Percentiles rank a stretch among this genome's conserved stretches.
Conservation (phyloP, 2,113 vertebrate genomes). For the Ramphastos sulfuratus region DNA sequence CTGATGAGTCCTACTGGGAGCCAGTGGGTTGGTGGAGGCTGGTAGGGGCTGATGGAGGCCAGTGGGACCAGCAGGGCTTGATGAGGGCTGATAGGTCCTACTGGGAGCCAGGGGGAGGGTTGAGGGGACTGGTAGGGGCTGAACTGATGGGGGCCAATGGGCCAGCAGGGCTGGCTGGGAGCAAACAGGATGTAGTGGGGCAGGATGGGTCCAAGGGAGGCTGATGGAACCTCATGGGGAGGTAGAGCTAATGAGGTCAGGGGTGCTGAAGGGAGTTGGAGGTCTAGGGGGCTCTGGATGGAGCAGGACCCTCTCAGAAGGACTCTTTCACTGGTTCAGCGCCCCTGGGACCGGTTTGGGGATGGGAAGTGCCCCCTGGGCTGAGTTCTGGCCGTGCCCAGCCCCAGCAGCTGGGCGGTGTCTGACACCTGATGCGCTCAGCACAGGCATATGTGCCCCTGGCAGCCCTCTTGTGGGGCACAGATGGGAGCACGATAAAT, state of each 20-base stretch:
- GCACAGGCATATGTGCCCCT: neutral
- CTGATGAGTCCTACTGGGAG: too few relatives aligned
- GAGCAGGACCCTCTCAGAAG: neutral
- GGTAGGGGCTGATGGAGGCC: neutral
- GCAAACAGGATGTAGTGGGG: neutral
- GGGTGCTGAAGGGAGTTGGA: too few relatives aligned
- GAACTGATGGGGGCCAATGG: neutral
- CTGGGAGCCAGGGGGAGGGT: neutral
- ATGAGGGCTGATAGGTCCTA: neutral
- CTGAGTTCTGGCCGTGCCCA: neutral
- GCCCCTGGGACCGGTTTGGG: neutral
- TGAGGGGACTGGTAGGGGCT: neutral
- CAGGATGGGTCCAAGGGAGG: too few relatives aligned
- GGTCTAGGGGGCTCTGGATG: neutral
- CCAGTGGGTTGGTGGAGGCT: too few relatives aligned
- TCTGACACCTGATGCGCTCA: neutral
- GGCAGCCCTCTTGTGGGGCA: too few relatives aligned
- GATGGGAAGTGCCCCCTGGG: neutral
- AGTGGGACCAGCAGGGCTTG: neutral
- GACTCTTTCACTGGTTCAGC: neutral
- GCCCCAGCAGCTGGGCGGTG: rapidly evolving
- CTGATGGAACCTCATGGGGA: neutral
- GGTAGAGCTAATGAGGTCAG: too few relatives aligned
- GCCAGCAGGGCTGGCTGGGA: neutral
- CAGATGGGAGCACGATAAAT: neutral